phyloP scores from a whole-genome alignment of 2,888 invertebrate species.

The Leptopilina syphax region DNA sequence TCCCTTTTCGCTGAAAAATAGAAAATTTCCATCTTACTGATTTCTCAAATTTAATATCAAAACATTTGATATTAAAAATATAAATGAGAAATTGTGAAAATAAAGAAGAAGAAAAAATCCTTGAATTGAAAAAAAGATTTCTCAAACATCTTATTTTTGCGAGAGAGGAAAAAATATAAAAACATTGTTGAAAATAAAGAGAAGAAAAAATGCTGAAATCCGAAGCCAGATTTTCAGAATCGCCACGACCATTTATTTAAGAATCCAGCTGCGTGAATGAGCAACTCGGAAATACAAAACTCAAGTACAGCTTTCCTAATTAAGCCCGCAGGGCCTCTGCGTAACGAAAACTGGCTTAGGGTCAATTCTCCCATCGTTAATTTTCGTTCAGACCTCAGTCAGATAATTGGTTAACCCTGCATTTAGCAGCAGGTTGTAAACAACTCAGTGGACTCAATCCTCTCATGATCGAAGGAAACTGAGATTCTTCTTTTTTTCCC shows the following conservation, averaged over 20 bases:
- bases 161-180: no score
- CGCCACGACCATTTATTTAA: conserved; percentile 5
- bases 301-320: conserved; percentile 9
- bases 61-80: no score
- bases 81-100: no score
- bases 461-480: not conserved
- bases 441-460: conserved; percentile 32
- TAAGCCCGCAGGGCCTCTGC: conserved; percentile 26
- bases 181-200: no score
- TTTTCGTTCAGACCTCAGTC: conserved; percentile 29
- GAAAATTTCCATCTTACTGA: no score
- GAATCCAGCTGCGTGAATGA: not conserved
- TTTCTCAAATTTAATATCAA: no score
- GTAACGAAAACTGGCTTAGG: conserved; percentile 33
- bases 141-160: no score
- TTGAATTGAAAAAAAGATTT: no score
- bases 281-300: conserved; percentile 27
- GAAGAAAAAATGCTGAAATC: not conserved
- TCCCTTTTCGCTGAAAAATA: no score
- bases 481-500: no score
- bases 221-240: not conserved
- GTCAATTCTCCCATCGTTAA: conserved; percentile 40
- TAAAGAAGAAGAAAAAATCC: no score
- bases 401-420: conserved; percentile 36
- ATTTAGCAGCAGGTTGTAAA: conserved; percentile 30